Evolutionary conservation across 2,797 vertebrate species (phyloP), one percentile per base, ranked within the genome.

Genomic region (Petrocephalus schoutedeni): DNA sequence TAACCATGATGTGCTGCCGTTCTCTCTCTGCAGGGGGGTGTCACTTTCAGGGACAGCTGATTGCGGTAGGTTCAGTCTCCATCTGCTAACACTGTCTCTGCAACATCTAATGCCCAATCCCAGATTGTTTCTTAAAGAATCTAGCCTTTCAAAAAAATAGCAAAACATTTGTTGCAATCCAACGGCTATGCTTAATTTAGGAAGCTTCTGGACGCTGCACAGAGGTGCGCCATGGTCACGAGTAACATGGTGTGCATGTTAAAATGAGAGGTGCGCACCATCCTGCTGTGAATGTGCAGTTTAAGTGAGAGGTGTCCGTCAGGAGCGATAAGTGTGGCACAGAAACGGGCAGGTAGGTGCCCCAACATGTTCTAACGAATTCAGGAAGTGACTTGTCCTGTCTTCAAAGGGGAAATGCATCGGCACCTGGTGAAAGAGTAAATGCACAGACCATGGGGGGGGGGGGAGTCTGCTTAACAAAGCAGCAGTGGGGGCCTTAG

Each of bases 371-470:
- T 92, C 5, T 71, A 89, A 94, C 92, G 92, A 61, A 88, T 90
- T 88, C 90, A 91, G 88, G 77, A 93, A 92, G 92, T 92, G 89
- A 90, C 90, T 90, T 87, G 91, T 87, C 87, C 89, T 85, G 91
- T 94, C 94, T 95, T 95, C 94, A 95, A 95, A 95, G 94, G 91
- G 90, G 93, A 91, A 92, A 88, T 90, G 88, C 88, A 87, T 57
- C 59, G 92, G 94, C 95, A 95, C 93, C 94, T 95, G 95, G 94
- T 91, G 88, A 82, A 83, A 82, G 45, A 91, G 88, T 87, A 88
- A 86, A 86, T 67, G 86, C 80, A 88, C 85, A 77, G 84, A 57
- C 49, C 53, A 85, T 61, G 45, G 57, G 77, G 87, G 82, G 51
- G 53, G 49, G 49, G 71, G 71, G n/a, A n/a, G n/a, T 77, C 36